Conservation (phyloP, 2,797 vertebrate species). For the Eulemur albifrons region DNA sequence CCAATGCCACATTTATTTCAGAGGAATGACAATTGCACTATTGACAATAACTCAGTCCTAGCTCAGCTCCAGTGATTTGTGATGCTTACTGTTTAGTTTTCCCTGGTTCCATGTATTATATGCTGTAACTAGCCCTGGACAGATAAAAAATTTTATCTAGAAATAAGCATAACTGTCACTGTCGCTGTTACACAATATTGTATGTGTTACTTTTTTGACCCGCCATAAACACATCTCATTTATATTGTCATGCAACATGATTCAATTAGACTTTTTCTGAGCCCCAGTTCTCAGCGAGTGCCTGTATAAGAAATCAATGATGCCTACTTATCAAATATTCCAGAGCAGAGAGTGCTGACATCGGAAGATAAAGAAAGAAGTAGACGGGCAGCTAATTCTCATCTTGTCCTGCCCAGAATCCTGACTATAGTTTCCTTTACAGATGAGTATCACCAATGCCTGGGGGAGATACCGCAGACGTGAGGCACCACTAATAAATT, state of each 20-base stretch:
- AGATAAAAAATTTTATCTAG: not conserved
- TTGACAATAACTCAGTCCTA: not conserved
- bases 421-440: conserved; percentile 72
- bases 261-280: conserved; percentile 49
- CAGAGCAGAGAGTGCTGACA: conserved; percentile 76
- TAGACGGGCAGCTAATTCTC: conserved; percentile 80
- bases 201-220: not conserved
- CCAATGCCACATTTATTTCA: not conserved
- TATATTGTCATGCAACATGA: not conserved
- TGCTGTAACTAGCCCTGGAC: not conserved
- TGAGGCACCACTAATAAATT: conserved; percentile 65
- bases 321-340: conserved; percentile 76
- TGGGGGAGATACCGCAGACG: conserved; percentile 47
- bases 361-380: conserved; percentile 83
- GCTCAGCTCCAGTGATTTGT: not conserved
- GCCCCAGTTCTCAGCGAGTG: conserved; percentile 53
- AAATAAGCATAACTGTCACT: not conserved
- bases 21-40: not conserved
- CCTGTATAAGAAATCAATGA: conserved; percentile 69
- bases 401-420: conserved; percentile 73
- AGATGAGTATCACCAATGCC: conserved; percentile 59
- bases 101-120: not conserved
- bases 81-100: not conserved
- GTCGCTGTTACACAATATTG: not conserved
- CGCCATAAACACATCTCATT: not conserved